Percentiles rank a stretch among this genome's conserved stretches.
phyloP scores from a whole-genome alignment of 2,113 vertebrate species.

The Lepisosteus osseus region DNA sequence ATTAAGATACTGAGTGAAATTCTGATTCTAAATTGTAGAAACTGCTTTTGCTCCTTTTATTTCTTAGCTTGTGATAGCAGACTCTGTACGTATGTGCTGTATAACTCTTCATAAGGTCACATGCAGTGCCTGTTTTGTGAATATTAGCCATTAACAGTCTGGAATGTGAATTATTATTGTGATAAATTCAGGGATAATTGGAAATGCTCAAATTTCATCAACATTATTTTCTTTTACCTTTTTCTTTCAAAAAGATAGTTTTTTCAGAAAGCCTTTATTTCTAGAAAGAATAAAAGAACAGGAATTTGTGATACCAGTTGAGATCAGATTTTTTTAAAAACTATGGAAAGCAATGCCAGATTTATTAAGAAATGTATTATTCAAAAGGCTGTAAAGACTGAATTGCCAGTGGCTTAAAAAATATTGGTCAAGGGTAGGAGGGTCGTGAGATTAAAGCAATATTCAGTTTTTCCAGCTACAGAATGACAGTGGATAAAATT shows the following conservation, averaged over 20 bases:
- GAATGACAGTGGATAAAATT: too few species aligned
- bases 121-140: slow-evolving; percentile 13
- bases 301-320: slow-evolving; percentile 16
- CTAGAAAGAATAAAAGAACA: slow-evolving; percentile 7
- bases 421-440: too few species aligned
- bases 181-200: slow-evolving; percentile 18
- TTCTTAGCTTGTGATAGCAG: too few species aligned
- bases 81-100: too few species aligned
- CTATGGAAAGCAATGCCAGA: slow-evolving; percentile 22
- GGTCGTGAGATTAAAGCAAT: too few species aligned
- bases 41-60: too few species aligned
- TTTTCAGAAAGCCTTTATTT: slow-evolving; percentile 4
- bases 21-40: too few species aligned
- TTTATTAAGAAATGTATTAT: slow-evolving; percentile 23
- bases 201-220: slow-evolving; percentile 22
- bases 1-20: too few species aligned
- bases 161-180: not conserved
- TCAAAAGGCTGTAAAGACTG: too few species aligned
- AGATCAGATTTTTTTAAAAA: slow-evolving; percentile 39
- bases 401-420: too few species aligned
- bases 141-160: slow-evolving; percentile 1
- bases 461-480: too few species aligned
- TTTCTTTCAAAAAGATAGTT: slow-evolving; percentile 8
- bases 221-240: slow-evolving; percentile 36
- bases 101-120: too few species aligned